Conservation (phyloP, 1,140 invertebrate species). For the Yoshiicerus persimilis region DNA sequence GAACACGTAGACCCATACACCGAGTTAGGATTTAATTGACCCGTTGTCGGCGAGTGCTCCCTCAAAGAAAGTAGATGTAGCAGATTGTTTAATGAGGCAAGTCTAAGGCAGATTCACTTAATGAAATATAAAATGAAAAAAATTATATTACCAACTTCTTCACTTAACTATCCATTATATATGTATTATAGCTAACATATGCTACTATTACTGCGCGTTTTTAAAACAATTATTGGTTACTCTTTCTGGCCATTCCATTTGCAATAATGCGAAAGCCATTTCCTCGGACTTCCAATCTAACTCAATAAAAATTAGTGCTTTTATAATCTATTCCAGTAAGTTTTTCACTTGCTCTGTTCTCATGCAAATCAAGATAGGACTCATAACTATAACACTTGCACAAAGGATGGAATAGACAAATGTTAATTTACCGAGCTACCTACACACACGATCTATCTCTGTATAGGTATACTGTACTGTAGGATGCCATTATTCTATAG, state of each 20-base stretch:
- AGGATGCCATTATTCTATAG: too few species aligned
- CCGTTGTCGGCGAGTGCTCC: neutral
- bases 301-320: neutral
- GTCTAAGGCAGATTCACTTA: neutral
- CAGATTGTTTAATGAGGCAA: slow-evolving; percentile 16
- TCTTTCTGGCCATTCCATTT: neutral
- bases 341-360: neutral
- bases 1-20: neutral
- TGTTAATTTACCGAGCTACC: neutral
- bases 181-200: neutral
- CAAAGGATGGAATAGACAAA: neutral
- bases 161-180: neutral
- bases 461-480: too few species aligned
- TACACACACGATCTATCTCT: neutral
- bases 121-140: neutral
- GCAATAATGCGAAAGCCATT: neutral
- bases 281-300: neutral
- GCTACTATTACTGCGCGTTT: neutral
- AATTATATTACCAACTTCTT: neutral
- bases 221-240: neutral
- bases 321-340: neutral
- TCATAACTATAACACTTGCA: neutral
- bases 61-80: neutral
- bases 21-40: neutral
- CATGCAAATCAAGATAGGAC: neutral